phyloP scores from a whole-genome alignment of 2,797 vertebrate species.

The Hozukius guyotensis region DNA sequence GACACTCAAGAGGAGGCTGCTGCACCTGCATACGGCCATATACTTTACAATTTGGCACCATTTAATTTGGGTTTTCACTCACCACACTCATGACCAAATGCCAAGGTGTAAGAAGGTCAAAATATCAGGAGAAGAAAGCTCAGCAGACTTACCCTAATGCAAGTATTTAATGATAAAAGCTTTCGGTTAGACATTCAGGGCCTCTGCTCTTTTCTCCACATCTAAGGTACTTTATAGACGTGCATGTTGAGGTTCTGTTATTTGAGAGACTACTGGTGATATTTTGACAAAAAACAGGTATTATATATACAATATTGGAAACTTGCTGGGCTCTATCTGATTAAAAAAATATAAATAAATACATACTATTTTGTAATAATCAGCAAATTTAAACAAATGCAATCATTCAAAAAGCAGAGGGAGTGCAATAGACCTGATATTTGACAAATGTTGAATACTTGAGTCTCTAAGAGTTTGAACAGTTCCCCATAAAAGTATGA shows the following conservation, averaged over 20 bases:
- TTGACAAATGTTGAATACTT: neutral
- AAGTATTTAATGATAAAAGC: neutral
- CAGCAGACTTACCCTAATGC: neutral
- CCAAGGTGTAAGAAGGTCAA: neutral
- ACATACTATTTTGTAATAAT: neutral
- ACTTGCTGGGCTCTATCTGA: neutral
- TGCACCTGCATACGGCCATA: neutral
- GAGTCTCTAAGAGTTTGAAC: neutral
- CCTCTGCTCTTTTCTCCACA: neutral
- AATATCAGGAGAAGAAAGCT: neutral
- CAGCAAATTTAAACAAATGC: neutral
- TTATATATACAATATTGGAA: neutral
- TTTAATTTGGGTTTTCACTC: neutral
- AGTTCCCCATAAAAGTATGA: neutral
- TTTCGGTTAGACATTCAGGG: neutral
- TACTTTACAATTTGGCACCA: neutral
- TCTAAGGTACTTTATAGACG: neutral
- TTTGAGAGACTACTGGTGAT: neutral
- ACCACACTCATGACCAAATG: neutral
- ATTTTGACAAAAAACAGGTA: neutral
- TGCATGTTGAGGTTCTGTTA: neutral
- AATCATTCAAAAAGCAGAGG: neutral
- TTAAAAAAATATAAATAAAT: no score
- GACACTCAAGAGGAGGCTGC: neutral
- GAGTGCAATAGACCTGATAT: neutral